Percentiles rank a stretch among this genome's conserved stretches.
These are phyloP conservation scores for Porites rus DNA, from an alignment of 92 coral and sea anemone species.

Conservation along the genomic window DNA sequence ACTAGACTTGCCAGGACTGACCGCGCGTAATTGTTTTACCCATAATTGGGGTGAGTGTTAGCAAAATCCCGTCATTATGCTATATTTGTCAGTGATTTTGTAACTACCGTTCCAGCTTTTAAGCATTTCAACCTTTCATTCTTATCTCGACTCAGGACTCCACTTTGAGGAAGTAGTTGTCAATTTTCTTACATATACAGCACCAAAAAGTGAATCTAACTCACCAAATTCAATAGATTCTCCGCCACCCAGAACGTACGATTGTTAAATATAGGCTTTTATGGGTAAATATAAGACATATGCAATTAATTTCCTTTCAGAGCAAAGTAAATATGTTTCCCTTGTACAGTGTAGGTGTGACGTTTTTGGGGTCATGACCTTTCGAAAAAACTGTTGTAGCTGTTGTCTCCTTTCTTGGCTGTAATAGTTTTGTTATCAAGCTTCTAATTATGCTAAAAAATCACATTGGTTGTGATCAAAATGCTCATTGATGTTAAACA, in stretches of 20 bases:
- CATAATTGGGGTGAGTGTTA: too few relatives aligned
- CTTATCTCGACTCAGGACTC: not conserved
- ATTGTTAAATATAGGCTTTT: not conserved
- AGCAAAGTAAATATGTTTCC: not conserved
- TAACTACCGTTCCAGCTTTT: too few relatives aligned
- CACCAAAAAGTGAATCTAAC: too few relatives aligned
- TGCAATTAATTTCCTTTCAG: not conserved
- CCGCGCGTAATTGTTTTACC: too few relatives aligned
- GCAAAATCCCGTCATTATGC: not conserved
- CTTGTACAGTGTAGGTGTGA: not conserved
- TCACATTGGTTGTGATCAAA: not conserved
- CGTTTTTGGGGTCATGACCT: too few relatives aligned
- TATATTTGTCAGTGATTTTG: not conserved
- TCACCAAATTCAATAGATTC: too few relatives aligned
- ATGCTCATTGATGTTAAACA: not conserved
- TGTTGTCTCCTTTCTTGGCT: conserved; percentile 1
- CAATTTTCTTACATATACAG: too few relatives aligned
- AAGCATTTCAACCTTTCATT: not conserved
- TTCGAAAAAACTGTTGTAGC: too few relatives aligned
- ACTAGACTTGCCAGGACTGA: too few relatives aligned
- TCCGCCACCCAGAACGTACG: not conserved
- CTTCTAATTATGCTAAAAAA: not conserved
- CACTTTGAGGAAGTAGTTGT: not conserved
- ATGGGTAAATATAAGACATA: not conserved
- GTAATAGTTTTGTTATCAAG: not conserved